Evolutionary conservation across 2,797 vertebrate genomes (phyloP), one percentile per base, ranked within the genome.

Genomic region (Brachyalestes nurse): DNA sequence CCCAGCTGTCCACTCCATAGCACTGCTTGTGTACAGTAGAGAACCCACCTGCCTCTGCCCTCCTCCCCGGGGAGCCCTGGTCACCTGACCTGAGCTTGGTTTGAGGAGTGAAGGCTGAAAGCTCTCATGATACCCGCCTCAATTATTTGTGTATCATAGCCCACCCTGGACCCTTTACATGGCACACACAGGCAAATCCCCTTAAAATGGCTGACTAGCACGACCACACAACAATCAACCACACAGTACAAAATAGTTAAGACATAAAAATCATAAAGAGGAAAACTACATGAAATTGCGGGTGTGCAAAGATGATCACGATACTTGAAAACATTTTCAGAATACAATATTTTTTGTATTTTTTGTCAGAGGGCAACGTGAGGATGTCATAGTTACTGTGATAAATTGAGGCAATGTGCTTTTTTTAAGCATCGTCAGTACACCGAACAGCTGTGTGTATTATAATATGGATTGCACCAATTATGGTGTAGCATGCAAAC

Each of bases 1-100:
- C 90, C 90, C 88, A 90, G 87, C 89, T 90, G 87, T 89, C 55
- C 42, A 72, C 58, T 91, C 90, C 86, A 82, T 85, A 83, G 86
- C 84, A 89, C 82, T 86, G 83, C 84, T 79, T 83, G 83, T 80
- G 82, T 88, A 82, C 82, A 89, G 87, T 84, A 79, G 83, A 79
- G 83, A 78, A 89, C 89, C 88, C 88, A 13, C n/a, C 38, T 57
- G 51, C 71, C 71, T 45, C 60, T 45, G 8, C 60, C 16, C 4
- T 13, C 47, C 34, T 28, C 19, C 51, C 19, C 14, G 42, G 53
- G 55, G n/a, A 60, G 12, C 8, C 6, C 21, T 60, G 72, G 72
- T 74, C 72, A 74, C 72, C 72, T 74, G 72, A 74, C 72, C 72
- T n/a, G 21, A 42, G 53, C 28, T 19, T 5, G 34, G 34, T 28